Evolutionary conservation across 2,888 invertebrate genomes (phyloP), one percentile per base, ranked within the genome.

Genomic region (Synergus gifuensis): DNA sequence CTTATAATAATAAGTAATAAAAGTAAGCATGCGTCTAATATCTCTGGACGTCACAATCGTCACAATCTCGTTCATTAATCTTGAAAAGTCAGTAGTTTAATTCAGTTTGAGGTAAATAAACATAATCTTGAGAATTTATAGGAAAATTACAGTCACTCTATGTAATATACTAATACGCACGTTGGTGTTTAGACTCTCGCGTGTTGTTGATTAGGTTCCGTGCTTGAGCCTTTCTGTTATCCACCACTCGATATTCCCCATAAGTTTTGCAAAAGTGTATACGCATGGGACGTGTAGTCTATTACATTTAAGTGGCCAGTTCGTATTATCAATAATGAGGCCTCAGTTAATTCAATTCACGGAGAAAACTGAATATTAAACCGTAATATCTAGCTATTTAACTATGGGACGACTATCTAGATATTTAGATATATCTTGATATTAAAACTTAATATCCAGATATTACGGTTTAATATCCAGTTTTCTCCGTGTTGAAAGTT

Each of bases 191-290:
- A 79, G 78, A 81, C 81, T 81, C 83, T 83, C 77, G 84, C 82
- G 83, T 79, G 83, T 81, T 84, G 82, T 82, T 83, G 77, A 76
- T 79, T 83, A 79, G 77, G 78, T 77, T 83, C 49, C 62, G 67
- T 78, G 79, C 78, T 78, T 76, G 22, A 63, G 78, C 83, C 83
- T 82, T 83, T 86, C 84, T 84, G 85, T 85, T 82, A 79, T 78
- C 67, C 79, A 78, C 83, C 83, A 84, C 84, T 85, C 85, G 81
- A 83, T 82, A 85, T 85, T 81, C 82, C 82, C 83, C 83, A 81
- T 79, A 79, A 81, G 78, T 80, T 81, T 80, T 80, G 73, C 81
- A 77, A 80, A 83, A 28, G 2, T 28, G 22, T 79, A 80, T 73
- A 54, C 73, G 54, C 73, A 54, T 73, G 73, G 73, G 54, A 54